Conservation (phyloP, 2,888 invertebrate genomes). For the Orthosia cruda region DNA sequence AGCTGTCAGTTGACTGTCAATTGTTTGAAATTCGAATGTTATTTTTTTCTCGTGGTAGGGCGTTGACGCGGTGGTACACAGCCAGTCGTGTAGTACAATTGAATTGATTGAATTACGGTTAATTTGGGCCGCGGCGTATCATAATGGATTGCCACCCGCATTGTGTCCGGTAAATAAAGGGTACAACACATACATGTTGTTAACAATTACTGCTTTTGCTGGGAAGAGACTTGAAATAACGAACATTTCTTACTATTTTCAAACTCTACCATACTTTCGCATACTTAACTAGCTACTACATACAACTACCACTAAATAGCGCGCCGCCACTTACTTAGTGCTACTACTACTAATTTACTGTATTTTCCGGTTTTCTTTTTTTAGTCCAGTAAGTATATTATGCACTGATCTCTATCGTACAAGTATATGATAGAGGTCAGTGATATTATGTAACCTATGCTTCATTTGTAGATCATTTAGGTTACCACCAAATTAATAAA, state of each 20-base stretch:
- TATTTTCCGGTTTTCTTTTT: too few relatives aligned
- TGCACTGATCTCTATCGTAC: too few relatives aligned
- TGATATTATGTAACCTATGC: too few relatives aligned
- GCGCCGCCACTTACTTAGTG: too few relatives aligned
- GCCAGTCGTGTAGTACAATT: constrained; percentile 89
- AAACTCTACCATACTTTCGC: not conserved
- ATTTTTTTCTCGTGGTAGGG: constrained; percentile 86
- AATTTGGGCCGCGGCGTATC: constrained; percentile 82
- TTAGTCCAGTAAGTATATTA: too few relatives aligned
- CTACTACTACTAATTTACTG: too few relatives aligned
- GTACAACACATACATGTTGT: constrained; percentile 58
- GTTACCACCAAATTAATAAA: too few relatives aligned
- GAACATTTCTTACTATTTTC: not conserved
- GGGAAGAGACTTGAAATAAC: not conserved
- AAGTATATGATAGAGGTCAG: too few relatives aligned
- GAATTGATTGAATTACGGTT: constrained; percentile 90
- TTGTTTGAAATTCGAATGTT: constrained; percentile 86
- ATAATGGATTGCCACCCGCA: constrained; percentile 90
- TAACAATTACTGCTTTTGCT: constrained; percentile 31
- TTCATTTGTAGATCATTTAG: too few relatives aligned
- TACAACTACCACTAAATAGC: too few relatives aligned
- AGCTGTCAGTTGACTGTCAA: constrained; percentile 89
- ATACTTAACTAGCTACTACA: too few relatives aligned
- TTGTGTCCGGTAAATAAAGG: constrained; percentile 83
- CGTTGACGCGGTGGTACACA: constrained; percentile 88